Evolutionary conservation across 2,113 vertebrate genomes (phyloP).

Genomic region (Pavo muticus): DNA sequence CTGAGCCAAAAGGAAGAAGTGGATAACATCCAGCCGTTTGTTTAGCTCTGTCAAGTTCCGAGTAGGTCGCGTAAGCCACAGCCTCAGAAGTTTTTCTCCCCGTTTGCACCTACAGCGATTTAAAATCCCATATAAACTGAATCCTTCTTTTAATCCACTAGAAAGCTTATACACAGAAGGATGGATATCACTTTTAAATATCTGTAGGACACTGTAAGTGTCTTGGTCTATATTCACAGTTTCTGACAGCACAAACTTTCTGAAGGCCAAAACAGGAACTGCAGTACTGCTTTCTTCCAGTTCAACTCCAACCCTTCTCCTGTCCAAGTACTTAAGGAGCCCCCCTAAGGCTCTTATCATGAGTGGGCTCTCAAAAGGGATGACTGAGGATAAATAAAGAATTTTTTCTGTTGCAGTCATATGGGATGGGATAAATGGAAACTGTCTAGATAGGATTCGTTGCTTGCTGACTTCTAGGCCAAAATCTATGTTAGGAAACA

Average conservation of each 20-base stretch:
- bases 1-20: constrained; percentile 89
- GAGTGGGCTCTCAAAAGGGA: constrained; percentile 90
- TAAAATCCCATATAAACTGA: constrained; percentile 92
- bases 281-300: constrained; percentile 87
- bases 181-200: constrained; percentile 96
- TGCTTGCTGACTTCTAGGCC: constrained; percentile 92
- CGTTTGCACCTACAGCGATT: constrained; percentile 83
- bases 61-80: constrained; percentile 93
- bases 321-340: constrained; percentile 92
- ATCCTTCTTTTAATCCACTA: constrained; percentile 93
- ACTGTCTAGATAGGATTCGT: constrained; percentile 88
- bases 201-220: constrained; percentile 87
- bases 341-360: constrained; percentile 91
- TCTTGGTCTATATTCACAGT: constrained; percentile 82
- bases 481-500: constrained; percentile 92
- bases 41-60: constrained; percentile 83
- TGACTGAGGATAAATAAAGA: constrained; percentile 89
- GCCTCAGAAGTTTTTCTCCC: constrained; percentile 82
- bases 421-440: constrained; percentile 87
- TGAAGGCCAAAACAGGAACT: constrained; percentile 91
- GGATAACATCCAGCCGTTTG: constrained; percentile 91
- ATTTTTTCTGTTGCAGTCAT: constrained; percentile 88
- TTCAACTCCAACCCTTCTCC: constrained; percentile 91
- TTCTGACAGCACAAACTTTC: constrained; percentile 83
- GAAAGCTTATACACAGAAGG: constrained; percentile 95